phyloP scores from a whole-genome alignment of 1,140 invertebrate species.

The Nasonia giraulti region DNA sequence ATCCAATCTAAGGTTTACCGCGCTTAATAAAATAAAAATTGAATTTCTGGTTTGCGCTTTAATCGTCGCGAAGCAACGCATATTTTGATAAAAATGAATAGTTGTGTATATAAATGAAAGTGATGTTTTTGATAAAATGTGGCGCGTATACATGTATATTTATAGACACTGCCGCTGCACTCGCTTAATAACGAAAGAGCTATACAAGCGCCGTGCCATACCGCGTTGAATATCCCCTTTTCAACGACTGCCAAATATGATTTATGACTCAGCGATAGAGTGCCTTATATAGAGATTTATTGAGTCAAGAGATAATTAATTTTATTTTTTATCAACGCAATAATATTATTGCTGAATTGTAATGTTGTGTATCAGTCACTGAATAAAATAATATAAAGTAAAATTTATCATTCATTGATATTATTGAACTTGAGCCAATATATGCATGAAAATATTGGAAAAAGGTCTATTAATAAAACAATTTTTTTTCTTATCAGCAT shows the following conservation, averaged over 20 bases:
- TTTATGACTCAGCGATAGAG: conserved; percentile 11
- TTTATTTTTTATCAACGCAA: conserved; percentile 13
- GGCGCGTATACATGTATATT: conserved; percentile 11
- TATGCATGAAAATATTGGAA: not conserved
- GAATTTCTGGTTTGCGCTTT: not conserved
- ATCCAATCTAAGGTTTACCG: not conserved
- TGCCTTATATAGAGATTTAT: conserved; percentile 41
- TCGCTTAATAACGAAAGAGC: conserved; percentile 24
- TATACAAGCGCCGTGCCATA: not conserved
- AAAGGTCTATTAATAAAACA: conserved; percentile 24
- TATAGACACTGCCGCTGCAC: conserved; percentile 21
- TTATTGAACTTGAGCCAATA: not conserved
- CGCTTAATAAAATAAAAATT: not conserved
- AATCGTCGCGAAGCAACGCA: not conserved
- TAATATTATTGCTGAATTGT: conserved; percentile 18
- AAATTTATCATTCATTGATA: not conserved
- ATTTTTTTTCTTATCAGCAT: conserved; percentile 47
- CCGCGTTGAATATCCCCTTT: conserved; percentile 6
- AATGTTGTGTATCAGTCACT: conserved; percentile 35
- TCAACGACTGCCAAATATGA: conserved; percentile 24
- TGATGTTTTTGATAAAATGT: conserved; percentile 26
- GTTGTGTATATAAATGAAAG: conserved; percentile 44
- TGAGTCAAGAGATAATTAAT: conserved; percentile 21
- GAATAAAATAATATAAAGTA: conserved; percentile 35
- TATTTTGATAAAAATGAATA: conserved; percentile 7